phyloP scores from a whole-genome alignment of 1,140 invertebrate genomes.

The Trichogramma pretiosum region DNA sequence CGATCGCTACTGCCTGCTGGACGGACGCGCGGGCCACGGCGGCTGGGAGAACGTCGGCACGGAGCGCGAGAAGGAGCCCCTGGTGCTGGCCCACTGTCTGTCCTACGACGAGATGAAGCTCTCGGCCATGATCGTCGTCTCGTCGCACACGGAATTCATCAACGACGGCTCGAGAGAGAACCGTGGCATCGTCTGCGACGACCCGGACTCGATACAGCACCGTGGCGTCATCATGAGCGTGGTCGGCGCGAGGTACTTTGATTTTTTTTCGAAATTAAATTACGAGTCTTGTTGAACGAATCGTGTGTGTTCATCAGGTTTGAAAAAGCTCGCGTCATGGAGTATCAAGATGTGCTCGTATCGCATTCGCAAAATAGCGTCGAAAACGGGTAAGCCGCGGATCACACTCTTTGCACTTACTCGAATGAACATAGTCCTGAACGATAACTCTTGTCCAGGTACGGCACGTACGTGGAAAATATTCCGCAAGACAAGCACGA shows the following conservation, averaged over 20 bases:
- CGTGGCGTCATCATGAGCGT: constrained; percentile 39
- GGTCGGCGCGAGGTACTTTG: constrained; percentile 31
- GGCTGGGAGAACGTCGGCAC: constrained; percentile 49
- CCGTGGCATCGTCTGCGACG: constrained; percentile 39
- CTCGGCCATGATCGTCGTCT: constrained; percentile 52
- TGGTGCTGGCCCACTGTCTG: constrained; percentile 46
- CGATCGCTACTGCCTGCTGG: constrained; percentile 47
- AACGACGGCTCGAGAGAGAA: constrained; percentile 56
- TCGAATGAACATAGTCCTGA: neutral
- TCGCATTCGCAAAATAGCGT: constrained; percentile 44
- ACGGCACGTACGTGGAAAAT: constrained; percentile 19
- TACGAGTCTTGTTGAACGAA: too few species aligned
- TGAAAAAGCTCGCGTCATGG: constrained; percentile 44
- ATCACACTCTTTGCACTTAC: neutral
- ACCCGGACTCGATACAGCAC: constrained; percentile 32
- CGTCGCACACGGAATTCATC: constrained; percentile 54
- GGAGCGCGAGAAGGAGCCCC: constrained; percentile 34
- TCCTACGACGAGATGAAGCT: constrained; percentile 55
- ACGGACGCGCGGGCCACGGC: constrained; percentile 40
- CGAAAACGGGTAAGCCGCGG: constrained; percentile 42
- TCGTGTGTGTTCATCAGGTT: constrained; percentile 39
- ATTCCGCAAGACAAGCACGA: constrained; percentile 23
- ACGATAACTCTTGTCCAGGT: too few species aligned
- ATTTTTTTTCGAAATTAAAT: neutral
- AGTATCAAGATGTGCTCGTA: constrained; percentile 50